A percentile compares a stretch with the other conserved stretches of the same genome.
These are phyloP conservation scores for Delia radicum DNA, from an alignment of 1,140 invertebrate species.

Conservation along the genomic window DNA sequence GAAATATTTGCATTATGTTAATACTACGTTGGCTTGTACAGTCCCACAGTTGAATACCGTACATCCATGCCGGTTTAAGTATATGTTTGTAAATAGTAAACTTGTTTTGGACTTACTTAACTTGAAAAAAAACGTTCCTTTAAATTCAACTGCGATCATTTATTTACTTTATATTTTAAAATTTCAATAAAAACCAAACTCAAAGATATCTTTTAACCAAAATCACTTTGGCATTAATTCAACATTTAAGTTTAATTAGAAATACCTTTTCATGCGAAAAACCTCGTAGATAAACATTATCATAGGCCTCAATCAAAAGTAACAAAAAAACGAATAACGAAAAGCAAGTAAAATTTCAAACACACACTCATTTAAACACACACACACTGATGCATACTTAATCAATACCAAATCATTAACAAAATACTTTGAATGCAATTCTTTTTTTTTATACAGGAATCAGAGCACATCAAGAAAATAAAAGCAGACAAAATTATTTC, in stretches of 20 bases:
- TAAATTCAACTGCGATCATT: no score
- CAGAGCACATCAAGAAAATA: background rate
- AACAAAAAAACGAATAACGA: constrained; percentile 33
- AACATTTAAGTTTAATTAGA: constrained; percentile 11
- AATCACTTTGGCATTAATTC: background rate
- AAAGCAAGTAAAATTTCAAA: background rate
- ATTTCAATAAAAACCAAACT: no score
- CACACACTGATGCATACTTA: constrained; percentile 16
- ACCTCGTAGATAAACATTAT: constrained; percentile 28
- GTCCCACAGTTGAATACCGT: no score
- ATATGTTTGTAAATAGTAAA: no score
- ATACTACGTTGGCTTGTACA: no score
- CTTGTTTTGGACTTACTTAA: background rate
- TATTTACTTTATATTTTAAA: background rate
- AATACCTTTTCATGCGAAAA: constrained; percentile 30
- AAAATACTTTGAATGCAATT: background rate
- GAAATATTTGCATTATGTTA: no score
- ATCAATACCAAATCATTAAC: constrained; percentile 5
- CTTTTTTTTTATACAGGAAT: no score
- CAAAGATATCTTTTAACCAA: background rate
- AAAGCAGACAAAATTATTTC: background rate
- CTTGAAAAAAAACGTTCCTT: background rate
- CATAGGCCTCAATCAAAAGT: constrained; percentile 14
- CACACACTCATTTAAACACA: background rate
- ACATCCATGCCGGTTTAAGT: no score